Base-by-base conservation (phyloP, 2,113 vertebrate genomes). In the Podarcis cretensis region DNA sequence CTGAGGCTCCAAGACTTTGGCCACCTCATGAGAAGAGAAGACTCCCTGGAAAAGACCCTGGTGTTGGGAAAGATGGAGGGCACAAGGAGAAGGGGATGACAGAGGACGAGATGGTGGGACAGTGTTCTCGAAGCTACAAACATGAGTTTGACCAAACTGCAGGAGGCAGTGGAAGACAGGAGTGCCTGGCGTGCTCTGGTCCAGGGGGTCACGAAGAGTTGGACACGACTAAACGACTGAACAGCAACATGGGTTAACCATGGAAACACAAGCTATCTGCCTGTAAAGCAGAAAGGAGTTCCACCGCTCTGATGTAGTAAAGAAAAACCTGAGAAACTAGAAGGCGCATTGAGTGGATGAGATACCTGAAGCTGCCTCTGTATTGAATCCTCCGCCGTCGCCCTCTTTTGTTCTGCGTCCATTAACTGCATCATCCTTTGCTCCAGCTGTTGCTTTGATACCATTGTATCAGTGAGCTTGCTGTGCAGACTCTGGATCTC, bases 401-500 rank as follows among this genome's bases (percentile, higher is more conserved):
- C 97, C 87, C 97, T 97, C 96, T 98, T 98, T 93, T 99, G 98
- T 1, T 98, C 98, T 25, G 97, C 97, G 77, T 99, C 98, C 96
- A 99, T 95, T 14, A 99, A 96, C 93, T 99, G 98, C 96, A 98
- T 92, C 94, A 98, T 97, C 94, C 97, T 98, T 96, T 99, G 98
- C 91, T 99, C 98, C 96, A 99, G 94, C 90, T 98, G 97, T 87
- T 99, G 98, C 88, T 99, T 99, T 73, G 98, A 98, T 77, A 99
- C 97, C 92, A 98, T 96, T 30, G 98, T 98, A 90, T 99, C 99
- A 2, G 98, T 98, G 92, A 99, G 97, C 92, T 97, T 99, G 97
- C 97, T 97, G 96, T 98, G 99, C 13, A 99, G 97, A 80, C 95
- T 98, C 97, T 99, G 98, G 91, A 99, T 96, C 97, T 99, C 99